Base-by-base conservation (phyloP, 2,797 vertebrate genomes). In the Galaxias olidus region DNA sequence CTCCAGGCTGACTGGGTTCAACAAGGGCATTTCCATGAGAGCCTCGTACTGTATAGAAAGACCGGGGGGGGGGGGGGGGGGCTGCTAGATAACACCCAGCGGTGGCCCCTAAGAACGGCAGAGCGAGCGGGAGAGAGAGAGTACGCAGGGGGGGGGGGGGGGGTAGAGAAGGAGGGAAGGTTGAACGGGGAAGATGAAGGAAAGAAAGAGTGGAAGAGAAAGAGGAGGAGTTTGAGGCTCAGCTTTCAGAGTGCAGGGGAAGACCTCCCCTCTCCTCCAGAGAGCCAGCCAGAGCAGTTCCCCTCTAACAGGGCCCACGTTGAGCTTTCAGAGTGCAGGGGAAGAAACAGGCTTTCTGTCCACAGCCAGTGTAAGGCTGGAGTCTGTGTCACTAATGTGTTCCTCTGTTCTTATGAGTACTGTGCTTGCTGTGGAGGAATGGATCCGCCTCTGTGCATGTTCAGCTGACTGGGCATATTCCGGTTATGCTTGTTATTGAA, bases 31-130 rank as follows among this genome's bases (percentile, higher is more conserved):
- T 71, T 72, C 69, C 69, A 79, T 74, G 73, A 72, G 76, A 42
- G 65, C 53, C 69, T 75, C 71, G n/a, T n/a, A n/a, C n/a, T n/a
- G 17, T 84, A 77, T 81, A 81, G 79, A 63, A 66, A 66, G 60
- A 60, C 17, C 43, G 61, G 70, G 71, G 59, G 48, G 60, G 49
- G 64, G n/a, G n/a, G 70, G 71, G 59, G 65, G 48, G 67, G 69
- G 63, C 65, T 74, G 69, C 77, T 81, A 78, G 85, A 88, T 83
- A 60, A 76, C 72, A 69, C 75, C 75, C 86, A 89, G 86, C 84
- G 78, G 73, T 73, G 83, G 79, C 73, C 75, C 77, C 70, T 71
- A 69, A 47, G 45, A 47, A 8, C 9, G 58, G 14, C 43, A 9
- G 58, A 9, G 17, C 4, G 43, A 17, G 20, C 10, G 40, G 14